Evolutionary conservation across 1,140 invertebrate genomes (phyloP).

Genomic region (Homarus americanus): DNA sequence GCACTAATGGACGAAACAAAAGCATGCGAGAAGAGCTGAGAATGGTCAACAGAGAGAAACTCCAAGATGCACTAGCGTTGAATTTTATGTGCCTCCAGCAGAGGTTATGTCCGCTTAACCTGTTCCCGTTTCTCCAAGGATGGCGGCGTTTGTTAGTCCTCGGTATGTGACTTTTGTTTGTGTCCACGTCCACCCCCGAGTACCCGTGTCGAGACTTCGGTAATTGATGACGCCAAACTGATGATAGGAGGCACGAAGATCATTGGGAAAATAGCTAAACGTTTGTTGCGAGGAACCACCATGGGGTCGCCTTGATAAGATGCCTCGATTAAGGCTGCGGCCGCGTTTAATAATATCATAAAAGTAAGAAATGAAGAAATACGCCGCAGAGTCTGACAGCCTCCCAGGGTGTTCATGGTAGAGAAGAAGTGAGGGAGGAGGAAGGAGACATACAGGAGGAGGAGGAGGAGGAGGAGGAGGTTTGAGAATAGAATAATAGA

Average conservation of each 20-base stretch:
- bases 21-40: constrained; percentile 43
- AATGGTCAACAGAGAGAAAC: constrained; percentile 58
- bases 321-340: constrained; percentile 62
- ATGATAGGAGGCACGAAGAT: constrained; percentile 38
- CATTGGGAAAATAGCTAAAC: constrained; percentile 49
- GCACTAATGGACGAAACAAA: constrained; percentile 57
- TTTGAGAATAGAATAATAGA: not conserved
- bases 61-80: constrained; percentile 11
- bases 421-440: not conserved
- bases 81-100: constrained; percentile 20
- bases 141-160: not conserved
- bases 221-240: not conserved
- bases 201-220: not conserved
- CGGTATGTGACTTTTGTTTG: not conserved
- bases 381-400: constrained; percentile 62
- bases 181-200: not conserved
- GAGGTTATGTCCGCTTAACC: constrained; percentile 27
- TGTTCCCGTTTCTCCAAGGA: constrained; percentile 19
- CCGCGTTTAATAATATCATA: constrained; percentile 69
- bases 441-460: not conserved
- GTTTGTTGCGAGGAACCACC: constrained; percentile 36
- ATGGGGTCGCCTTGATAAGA: constrained; percentile 56
- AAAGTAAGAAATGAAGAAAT: constrained; percentile 71
- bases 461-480: not conserved
- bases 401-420: constrained; percentile 46